phyloP scores from a whole-genome alignment of 2,888 invertebrate genomes.

The Lymantria dispar region DNA sequence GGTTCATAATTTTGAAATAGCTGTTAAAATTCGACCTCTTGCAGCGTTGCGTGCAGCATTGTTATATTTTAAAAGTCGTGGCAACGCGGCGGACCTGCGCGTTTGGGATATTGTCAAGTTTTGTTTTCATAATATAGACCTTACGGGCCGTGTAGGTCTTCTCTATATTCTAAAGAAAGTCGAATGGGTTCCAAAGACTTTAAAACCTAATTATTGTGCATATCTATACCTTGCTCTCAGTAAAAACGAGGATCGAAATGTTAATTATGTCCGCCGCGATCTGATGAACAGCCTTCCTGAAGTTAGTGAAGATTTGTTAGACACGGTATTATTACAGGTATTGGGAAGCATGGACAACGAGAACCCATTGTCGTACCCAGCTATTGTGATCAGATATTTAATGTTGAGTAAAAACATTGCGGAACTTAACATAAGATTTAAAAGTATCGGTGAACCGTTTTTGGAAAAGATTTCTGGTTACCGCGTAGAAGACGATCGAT shows the following conservation, averaged over 20 bases:
- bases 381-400: conserved; percentile 48
- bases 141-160: conserved; percentile 17
- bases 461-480: conserved; percentile 34
- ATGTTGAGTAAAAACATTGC: conserved; percentile 39
- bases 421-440: conserved; percentile 32
- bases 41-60: conserved; percentile 43
- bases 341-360: conserved; percentile 21
- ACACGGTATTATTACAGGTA: conserved; percentile 25
- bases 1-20: conserved; percentile 26
- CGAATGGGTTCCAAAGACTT: conserved; percentile 32
- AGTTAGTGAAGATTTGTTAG: conserved; percentile 31
- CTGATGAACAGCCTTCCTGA: conserved; percentile 37
- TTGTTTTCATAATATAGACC: conserved; percentile 33
- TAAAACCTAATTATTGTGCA: conserved; percentile 46
- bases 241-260: conserved; percentile 19
- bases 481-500: conserved; percentile 1
- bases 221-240: conserved; percentile 35
- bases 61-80: conserved; percentile 25
- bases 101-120: conserved; percentile 51
- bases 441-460: conserved; percentile 38
- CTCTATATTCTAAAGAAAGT: conserved; percentile 15
- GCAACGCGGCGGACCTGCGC: conserved; percentile 24
- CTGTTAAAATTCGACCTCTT: conserved; percentile 39
- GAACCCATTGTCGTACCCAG: conserved; percentile 28
- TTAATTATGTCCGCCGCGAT: conserved; percentile 30